Evolutionary conservation across 2,113 vertebrate species (phyloP), one percentile per base, ranked within the genome.

Genomic region (Apistogramma diplotaenia): DNA sequence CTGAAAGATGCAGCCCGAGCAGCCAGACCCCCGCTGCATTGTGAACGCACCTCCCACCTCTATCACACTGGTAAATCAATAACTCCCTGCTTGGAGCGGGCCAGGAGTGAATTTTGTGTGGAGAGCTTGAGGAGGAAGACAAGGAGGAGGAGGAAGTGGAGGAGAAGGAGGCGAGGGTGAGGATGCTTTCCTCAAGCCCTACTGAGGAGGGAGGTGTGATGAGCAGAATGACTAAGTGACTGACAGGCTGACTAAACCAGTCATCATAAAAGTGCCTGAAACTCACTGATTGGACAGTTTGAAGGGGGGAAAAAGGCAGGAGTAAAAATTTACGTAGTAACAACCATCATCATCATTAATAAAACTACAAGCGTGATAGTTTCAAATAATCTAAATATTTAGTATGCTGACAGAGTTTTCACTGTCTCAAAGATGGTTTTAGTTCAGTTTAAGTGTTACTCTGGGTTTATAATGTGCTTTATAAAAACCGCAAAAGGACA

Each of bases 1-100:
- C 84, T 91, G 91, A 93, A 94, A 94, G 92, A 92, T 91, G 90
- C 91, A 94, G 91, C 81, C 80, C 67, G 65, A 82, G 91, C 90
- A 88, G 84, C 77, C 79, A 83, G 89, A 92, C 65, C 89, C 81
- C 90, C 85, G 82, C 91, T 25, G 84, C 91, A 91, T 85, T 88
- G 90, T 89, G 90, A 92, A 86, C 88, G 37, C 76, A 56, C 90
- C 90, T 86, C 90, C 89, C 86, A 89, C 89, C 87, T 80, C 85
- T 55, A 91, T 88, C 89, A 80, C 89, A 89, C 84, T 31, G 29
- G 53, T 73, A 8, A 49, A 94, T 96, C 94, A 61, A 95, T 95
- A 89, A 53, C 56, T 67, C 84, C 43, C 73, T 23, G 76, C 78
- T 93, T 6, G 18, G 73, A 84, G 33, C 49, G 11, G 74, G 58